Percentiles rank a stretch among this genome's conserved stretches.
Evolutionary conservation across 2,888 invertebrate genomes (phyloP).

Genomic region (Drosophila infuscata): DNA sequence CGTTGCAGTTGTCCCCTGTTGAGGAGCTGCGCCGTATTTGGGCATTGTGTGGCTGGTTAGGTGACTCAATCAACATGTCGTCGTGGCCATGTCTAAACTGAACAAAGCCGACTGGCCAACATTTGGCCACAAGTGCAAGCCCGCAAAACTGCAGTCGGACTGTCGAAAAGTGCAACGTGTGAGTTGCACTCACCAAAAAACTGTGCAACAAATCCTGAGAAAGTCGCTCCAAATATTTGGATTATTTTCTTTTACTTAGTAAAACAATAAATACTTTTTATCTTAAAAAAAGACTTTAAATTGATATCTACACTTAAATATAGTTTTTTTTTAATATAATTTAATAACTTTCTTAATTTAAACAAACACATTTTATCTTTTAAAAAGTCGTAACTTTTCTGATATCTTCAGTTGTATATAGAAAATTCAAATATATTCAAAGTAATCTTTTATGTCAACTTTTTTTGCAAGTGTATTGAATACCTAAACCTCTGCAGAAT

Average conservation of each 20-base stretch:
- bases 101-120: conserved; percentile 80
- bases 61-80: conserved; percentile 78
- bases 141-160: conserved; percentile 77
- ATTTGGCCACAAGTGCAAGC: conserved; percentile 85
- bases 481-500: neutral
- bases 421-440: neutral
- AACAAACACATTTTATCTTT: too few relatives aligned
- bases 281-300: neutral
- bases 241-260: neutral
- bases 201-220: neutral
- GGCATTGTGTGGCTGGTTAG: conserved; percentile 8
- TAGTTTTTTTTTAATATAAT: too few relatives aligned
- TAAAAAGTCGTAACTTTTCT: too few relatives aligned
- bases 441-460: neutral
- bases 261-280: neutral
- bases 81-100: conserved; percentile 69
- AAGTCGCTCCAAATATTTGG: neutral
- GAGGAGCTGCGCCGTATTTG: conserved; percentile 13
- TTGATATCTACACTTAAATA: too few relatives aligned
- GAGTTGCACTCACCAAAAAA: neutral
- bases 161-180: conserved; percentile 66
- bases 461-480: neutral
- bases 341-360: too few relatives aligned
- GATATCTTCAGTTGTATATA: too few relatives aligned
- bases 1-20: neutral